Evolutionary conservation across 2,888 invertebrate species (phyloP), one percentile per base, ranked within the genome.

Genomic region (Erebia palarica): DNA sequence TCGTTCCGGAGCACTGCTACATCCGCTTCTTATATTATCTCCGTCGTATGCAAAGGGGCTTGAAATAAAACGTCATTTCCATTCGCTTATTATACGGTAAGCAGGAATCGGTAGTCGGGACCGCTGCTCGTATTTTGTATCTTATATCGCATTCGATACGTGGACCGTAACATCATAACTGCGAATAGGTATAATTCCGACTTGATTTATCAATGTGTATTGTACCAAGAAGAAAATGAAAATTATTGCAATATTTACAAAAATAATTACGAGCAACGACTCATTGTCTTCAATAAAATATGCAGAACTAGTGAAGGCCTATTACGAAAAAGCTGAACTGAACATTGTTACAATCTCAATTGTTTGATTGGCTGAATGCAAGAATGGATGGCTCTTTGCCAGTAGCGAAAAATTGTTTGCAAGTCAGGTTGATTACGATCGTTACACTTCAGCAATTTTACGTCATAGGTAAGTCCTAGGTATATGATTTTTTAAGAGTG

Each of bases 51-150:
- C 65, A 65, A 57, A 65, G 65, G 42, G 53, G 65, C 55, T 65
- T 65, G 65, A 65, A 65, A 65, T 65, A 65, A 65, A 55, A 65
- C 55, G 65, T 65, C 65, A 65, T 65, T 65, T 65, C 65, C 65
- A 65, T 65, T 65, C 65, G 65, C 65, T 65, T 65, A 55, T 65
- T 65, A 65, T 65, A 57, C 55, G 55, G 55, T 14, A 44, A 65
- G 65, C 65, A 57, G 55, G 53, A 65, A 65, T 65, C 65, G 65
- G 18, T n/a, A 44, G 27, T 65, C 65, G 65, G 53, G 64, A 13
- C 42, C 55, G 65, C 65, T 36, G 65, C 44, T 65, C 65, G 55
- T 55, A 65, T 65, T 65, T 65, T 44, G 55, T 65, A 65, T 65
- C 65, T 65, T 18, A 57, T 65, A 65, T 53, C 44, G 57, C 14